Conservation (phyloP, 2,888 invertebrate genomes). For the Diaprepes abbreviatus region DNA sequence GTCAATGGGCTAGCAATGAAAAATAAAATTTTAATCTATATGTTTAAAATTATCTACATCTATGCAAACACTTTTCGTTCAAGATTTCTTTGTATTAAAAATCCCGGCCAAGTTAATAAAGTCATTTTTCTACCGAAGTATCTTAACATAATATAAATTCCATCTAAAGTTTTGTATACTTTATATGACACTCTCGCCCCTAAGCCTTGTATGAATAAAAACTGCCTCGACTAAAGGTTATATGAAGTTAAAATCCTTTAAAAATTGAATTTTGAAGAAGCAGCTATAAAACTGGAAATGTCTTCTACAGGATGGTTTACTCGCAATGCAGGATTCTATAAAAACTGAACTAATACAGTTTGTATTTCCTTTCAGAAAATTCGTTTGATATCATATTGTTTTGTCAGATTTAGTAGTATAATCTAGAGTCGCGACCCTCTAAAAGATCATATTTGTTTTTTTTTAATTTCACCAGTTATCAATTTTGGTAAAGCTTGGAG, state of each 20-base stretch:
- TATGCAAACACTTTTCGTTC: not conserved
- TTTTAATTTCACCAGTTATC: too few species aligned
- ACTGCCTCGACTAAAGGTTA: not conserved
- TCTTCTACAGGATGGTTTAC: not conserved
- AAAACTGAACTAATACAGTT: too few species aligned
- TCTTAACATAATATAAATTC: slow-evolving; percentile 26
- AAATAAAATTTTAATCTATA: too few species aligned
- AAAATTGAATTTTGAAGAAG: not conserved
- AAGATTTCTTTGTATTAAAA: not conserved
- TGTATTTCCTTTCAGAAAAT: too few species aligned
- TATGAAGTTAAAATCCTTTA: slow-evolving; percentile 3
- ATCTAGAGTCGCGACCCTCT: too few species aligned
- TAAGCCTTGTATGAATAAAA: not conserved
- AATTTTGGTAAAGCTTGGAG: too few species aligned
- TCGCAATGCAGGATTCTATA: not conserved
- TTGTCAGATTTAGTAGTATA: too few species aligned
- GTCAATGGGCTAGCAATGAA: too few species aligned
- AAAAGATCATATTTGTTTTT: too few species aligned
- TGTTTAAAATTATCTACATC: too few species aligned
- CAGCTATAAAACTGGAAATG: not conserved
- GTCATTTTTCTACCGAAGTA: not conserved
- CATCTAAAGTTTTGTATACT: slow-evolving; percentile 31
- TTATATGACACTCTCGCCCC: slow-evolving; percentile 11
- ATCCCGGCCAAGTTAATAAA: slow-evolving; percentile 3
- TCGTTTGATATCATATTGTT: too few species aligned